phyloP scores from a whole-genome alignment of 2,888 invertebrate species.

The Nipponacmea schrenckii region DNA sequence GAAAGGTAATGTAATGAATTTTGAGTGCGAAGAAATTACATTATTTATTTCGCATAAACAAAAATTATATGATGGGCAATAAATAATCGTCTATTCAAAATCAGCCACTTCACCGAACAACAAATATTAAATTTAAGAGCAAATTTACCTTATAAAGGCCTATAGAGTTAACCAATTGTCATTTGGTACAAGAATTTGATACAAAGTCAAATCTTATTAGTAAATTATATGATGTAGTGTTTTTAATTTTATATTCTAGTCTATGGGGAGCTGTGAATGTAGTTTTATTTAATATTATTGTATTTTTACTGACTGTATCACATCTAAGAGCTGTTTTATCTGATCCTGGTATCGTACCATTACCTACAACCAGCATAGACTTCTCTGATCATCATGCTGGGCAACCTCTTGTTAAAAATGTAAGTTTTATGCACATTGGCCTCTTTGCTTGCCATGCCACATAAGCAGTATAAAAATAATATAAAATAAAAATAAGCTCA shows the following conservation, averaged over 20 bases:
- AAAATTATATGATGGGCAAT: too few species aligned
- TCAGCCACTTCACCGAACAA: too few species aligned
- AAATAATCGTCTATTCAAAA: too few species aligned
- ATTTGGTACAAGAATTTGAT: too few species aligned
- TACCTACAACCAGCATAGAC: conserved; percentile 75
- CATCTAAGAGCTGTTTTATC: conserved; percentile 87
- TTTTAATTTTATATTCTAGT: conserved; percentile 72
- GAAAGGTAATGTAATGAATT: conserved; percentile 74
- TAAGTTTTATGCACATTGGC: conserved; percentile 21
- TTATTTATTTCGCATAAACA: background rate
- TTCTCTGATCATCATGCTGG: conserved; percentile 76
- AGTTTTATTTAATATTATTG: conserved; percentile 81
- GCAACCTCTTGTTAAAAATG: conserved; percentile 40
- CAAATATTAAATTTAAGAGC: too few species aligned
- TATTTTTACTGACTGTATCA: conserved; percentile 80
- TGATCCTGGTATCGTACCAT: conserved; percentile 89
- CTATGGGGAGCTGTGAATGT: conserved; percentile 86
- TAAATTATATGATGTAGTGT: too few species aligned
- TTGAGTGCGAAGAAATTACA: background rate
- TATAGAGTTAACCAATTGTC: too few species aligned
- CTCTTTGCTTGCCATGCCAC: too few species aligned
- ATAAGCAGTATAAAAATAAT: too few species aligned
- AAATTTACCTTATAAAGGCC: too few species aligned
- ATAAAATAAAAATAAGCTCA: too few species aligned
- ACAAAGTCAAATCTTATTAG: too few species aligned